Base-by-base conservation (phyloP, 2,797 vertebrate genomes). In the Manis javanica region DNA sequence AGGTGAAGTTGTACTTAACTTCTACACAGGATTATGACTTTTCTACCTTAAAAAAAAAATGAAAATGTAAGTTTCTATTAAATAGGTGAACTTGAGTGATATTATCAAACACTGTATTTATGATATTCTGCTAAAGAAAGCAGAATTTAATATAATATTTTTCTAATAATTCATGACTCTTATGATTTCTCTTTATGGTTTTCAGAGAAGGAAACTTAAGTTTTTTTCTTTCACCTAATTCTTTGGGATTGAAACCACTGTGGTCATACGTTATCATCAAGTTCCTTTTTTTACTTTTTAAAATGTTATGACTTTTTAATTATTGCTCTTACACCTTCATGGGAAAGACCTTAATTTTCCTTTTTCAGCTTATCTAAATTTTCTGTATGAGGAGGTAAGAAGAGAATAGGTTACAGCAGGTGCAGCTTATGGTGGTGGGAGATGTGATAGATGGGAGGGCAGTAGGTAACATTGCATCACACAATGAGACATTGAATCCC, bases 121-220 rank as follows among this genome's bases (percentile, higher is more conserved):
- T 84, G 57, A 75, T 94, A 55, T 66, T 71, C 49, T 89, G 15
- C 83, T 85, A 91, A 89, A 82, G 26, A 81, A 51, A 86, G 49
- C 26, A 82, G 78, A 91, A 5, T 64, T 77, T 93, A 91, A 78
- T n/a, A 49, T 31, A 75, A 46, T 55, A 68, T 86, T 93, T 96
- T 96, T n/a, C 29, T 57, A 75, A 88, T 85, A 75, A 91, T 92
- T 86, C 51, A 87, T 86, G 49, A 83, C n/a, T 83, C n/a, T 87
- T 79, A 85, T 5, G 37, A 72, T 77, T 84, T 94, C 4, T 95
- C 26, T 64, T 83, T 90, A 49, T 57, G 59, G 18, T 64, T 92
- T 96, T 90, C 69, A 87, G 74, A 85, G 53, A 90, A 72, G 29
- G 34, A 75, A 69, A 75, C 61, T 59, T 85, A 63, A 79, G n/a